These are phyloP conservation scores for Melanotaenia boesemani DNA, from an alignment of 2,797 vertebrate genomes.

Conservation along the genomic window DNA sequence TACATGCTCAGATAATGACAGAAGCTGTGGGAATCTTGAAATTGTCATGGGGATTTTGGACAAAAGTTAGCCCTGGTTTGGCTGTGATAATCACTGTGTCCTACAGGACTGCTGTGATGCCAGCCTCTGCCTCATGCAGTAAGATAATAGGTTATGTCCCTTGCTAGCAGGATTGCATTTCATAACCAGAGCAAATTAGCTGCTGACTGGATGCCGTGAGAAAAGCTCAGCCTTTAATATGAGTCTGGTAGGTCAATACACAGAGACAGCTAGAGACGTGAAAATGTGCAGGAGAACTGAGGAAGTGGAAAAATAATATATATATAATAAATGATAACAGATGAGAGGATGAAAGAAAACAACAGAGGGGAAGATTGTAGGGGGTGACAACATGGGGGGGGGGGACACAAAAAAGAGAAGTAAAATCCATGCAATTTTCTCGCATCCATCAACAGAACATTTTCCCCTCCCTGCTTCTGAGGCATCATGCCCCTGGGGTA, in stretches of 20 bases:
- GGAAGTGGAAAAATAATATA: background rate
- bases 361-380: background rate
- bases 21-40: background rate
- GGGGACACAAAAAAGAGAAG: background rate
- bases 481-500: slow-evolving; percentile 4
- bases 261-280: background rate
- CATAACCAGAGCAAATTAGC: slow-evolving; percentile 21
- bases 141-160: slow-evolving; percentile 14
- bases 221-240: slow-evolving; percentile 11
- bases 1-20: slow-evolving; percentile 20
- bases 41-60: background rate
- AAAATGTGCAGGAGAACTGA: background rate
- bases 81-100: slow-evolving; percentile 30
- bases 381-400: background rate
- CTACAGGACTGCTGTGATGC: background rate
- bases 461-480: background rate
- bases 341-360: background rate
- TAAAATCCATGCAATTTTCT: slow-evolving; percentile 6
- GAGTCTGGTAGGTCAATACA: slow-evolving; percentile 9
- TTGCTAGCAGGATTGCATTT: slow-evolving; percentile 8
- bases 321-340: background rate
- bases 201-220: slow-evolving; percentile 23
- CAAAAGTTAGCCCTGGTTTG: slow-evolving; percentile 13
- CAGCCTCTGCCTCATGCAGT: slow-evolving; percentile 12
- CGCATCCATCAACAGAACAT: slow-evolving; percentile 23